These are phyloP conservation scores for Stenotaenia linearis DNA, from an alignment of 2,888 invertebrate genomes.

Conservation along the genomic window DNA sequence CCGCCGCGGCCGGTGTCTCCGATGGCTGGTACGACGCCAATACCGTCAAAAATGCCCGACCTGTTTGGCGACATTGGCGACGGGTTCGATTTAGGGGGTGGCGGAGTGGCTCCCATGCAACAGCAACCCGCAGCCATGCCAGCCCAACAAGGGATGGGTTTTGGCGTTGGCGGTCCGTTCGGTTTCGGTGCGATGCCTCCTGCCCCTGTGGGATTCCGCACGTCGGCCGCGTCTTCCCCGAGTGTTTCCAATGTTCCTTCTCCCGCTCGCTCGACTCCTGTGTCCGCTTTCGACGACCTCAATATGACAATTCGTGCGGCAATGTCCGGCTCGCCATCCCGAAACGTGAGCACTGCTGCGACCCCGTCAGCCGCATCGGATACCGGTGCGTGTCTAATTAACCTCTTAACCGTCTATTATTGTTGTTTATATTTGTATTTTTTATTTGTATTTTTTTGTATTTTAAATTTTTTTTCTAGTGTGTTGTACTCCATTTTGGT, in stretches of 20 bases:
- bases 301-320: slow-evolving; percentile 36
- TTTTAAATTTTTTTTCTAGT: neutral
- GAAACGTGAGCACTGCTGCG: slow-evolving; percentile 28
- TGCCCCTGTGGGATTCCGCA: slow-evolving; percentile 27
- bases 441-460: neutral
- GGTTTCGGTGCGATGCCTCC: slow-evolving; percentile 24
- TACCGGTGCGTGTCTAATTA: slow-evolving; percentile 7
- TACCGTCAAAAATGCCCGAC: neutral
- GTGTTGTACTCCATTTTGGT: slow-evolving; percentile 44
- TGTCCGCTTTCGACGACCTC: slow-evolving; percentile 35
- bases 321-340: slow-evolving; percentile 32
- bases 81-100: slow-evolving; percentile 6
- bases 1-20: slow-evolving; percentile 36
- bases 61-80: slow-evolving; percentile 31
- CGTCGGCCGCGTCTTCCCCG: slow-evolving; percentile 30
- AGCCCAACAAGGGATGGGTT: neutral
- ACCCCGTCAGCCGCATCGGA: slow-evolving; percentile 31
- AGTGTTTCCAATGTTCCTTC: slow-evolving; percentile 32
- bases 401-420: too few relatives aligned
- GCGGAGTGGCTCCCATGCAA: neutral
- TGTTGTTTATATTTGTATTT: slow-evolving; percentile 34
- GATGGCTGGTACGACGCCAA: neutral
- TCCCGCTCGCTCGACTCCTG: slow-evolving; percentile 26
- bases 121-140: neutral
- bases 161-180: neutral